These are phyloP conservation scores for Fulica atra DNA, from an alignment of 2,113 vertebrate species.

Conservation along the genomic window DNA sequence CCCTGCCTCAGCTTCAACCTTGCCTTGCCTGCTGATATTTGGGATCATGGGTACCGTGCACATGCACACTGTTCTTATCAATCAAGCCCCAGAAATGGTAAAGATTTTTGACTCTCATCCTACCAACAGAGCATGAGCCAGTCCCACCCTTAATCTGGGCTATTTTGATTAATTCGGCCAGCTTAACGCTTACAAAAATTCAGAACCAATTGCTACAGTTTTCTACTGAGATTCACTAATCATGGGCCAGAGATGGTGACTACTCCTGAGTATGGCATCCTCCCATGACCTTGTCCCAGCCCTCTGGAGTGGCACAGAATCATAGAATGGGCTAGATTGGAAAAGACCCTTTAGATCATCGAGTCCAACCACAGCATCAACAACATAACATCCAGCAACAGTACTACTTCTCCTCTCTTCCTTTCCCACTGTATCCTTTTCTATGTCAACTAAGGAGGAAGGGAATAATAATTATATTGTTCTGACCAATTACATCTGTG, in stretches of 20 bases:
- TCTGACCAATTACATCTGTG: not conserved
- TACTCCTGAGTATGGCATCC: not conserved
- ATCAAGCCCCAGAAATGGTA: not conserved
- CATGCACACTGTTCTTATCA: not conserved
- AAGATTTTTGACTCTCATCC: not conserved
- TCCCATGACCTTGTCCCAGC: not conserved
- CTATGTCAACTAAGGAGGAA: not conserved
- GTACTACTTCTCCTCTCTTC: not conserved
- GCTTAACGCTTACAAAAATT: not conserved
- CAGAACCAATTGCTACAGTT: not conserved
- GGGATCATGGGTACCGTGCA: accelerated
- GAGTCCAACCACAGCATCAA: no score
- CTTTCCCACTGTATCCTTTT: not conserved
- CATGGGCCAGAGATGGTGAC: not conserved
- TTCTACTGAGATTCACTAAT: not conserved
- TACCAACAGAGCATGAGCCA: not conserved
- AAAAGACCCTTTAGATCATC: no score
- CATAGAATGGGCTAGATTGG: no score
- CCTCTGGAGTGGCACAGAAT: not conserved
- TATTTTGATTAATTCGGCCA: not conserved
- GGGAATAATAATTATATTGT: not conserved
- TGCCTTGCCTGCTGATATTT: not conserved
- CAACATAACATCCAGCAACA: not conserved
- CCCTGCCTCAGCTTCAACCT: not conserved
- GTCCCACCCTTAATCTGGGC: not conserved